Base-by-base conservation (phyloP, 2,888 invertebrate species). In the Rhingia campestris region DNA sequence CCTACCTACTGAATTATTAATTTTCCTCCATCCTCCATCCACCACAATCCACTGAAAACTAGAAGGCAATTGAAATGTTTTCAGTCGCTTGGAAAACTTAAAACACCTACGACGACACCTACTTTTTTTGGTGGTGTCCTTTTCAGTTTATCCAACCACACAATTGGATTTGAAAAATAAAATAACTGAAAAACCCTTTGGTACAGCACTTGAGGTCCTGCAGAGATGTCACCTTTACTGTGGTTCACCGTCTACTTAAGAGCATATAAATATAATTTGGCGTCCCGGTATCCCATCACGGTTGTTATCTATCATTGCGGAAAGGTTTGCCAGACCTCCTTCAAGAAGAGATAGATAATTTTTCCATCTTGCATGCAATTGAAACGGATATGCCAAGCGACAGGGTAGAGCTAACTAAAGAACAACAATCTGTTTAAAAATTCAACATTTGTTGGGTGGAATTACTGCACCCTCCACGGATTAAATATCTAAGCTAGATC, bases 1-100 rank as follows among this genome's bases (percentile, higher is more conserved):
- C 70, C 70, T 58, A 70, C 75, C 64, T 58, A 49, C 54, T 84
- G 75, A 80, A 84, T 84, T 84, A 80, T 80, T 84, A 79, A 80
- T 84, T 80, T 51, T 58, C 53, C 58, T 54, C 53, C 43, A 41
- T 22, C 12, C 22, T 6, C 49, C 10, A 6, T 22, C 4, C 6
- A 22, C 30, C 47, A 32, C 0, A 47, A 58, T 22, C 54, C 14
- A 43, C 0, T 9, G 4, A 61, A 45, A 51, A 35, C 43, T 39
- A 64, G 43, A 5, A 53, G 37, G 47, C 47, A 47, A 47, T 47
- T 47, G 47, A 59, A 69, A 37, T 41, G 63, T 77, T 77, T 64
- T 63, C 35, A 77, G 81, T 63, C 67, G 73, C 56, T 39, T 51
- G 41, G 35, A 69, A 41, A 69, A 69, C 59, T 80, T 70, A 59